These are phyloP conservation scores for Pseudanteris insignis DNA, from an alignment of 2,888 invertebrate species.

Conservation along the genomic window DNA sequence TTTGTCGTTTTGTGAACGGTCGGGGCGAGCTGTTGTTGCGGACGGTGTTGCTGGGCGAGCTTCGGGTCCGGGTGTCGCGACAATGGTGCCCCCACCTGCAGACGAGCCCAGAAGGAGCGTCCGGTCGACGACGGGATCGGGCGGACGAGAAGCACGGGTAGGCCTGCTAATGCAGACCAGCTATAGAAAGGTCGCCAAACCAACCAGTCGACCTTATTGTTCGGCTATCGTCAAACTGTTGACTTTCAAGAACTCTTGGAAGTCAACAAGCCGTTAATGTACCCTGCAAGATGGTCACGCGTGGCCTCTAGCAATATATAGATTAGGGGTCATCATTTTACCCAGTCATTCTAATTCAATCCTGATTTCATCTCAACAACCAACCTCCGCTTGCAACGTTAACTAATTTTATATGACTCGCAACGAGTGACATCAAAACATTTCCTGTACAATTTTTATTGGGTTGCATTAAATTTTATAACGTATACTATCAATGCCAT, in stretches of 20 bases:
- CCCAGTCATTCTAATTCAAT: no score
- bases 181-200: no score
- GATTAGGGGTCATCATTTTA: no score
- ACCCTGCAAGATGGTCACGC: slow-evolving; percentile 65
- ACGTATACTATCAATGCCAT: no score
- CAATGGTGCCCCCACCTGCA: slow-evolving; percentile 15
- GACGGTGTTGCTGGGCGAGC: slow-evolving; percentile 18
- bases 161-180: slow-evolving; percentile 4
- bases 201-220: no score
- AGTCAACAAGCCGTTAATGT: slow-evolving; percentile 55
- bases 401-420: no score
- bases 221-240: slow-evolving; percentile 65
- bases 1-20: not conserved
- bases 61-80: slow-evolving; percentile 6
- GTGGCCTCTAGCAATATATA: slow-evolving; percentile 62
- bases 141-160: slow-evolving; percentile 8
- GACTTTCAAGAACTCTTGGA: slow-evolving; percentile 62
- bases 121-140: slow-evolving; percentile 14
- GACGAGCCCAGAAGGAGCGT: slow-evolving; percentile 4
- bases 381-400: no score
- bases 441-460: no score
- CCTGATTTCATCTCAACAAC: no score
- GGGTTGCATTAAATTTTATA: no score
- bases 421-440: no score
- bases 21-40: not conserved